Conservation (phyloP, 2,113 vertebrate genomes). For the Galbula dea region DNA sequence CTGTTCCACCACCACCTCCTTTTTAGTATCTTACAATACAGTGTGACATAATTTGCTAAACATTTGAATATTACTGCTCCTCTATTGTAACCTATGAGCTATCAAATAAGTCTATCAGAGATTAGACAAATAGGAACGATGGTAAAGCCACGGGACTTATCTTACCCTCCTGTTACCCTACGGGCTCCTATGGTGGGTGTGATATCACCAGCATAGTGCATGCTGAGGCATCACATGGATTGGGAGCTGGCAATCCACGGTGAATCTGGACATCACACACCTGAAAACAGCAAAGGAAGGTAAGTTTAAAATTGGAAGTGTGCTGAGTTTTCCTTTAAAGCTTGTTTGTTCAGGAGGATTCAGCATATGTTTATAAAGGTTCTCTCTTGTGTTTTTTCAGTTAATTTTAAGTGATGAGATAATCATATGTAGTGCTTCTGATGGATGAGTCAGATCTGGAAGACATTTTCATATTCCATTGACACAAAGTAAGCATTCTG, state of each 20-base stretch:
- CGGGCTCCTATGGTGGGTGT: slow-evolving; percentile 54
- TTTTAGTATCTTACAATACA: slow-evolving; percentile 48
- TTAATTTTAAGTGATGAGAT: slow-evolving; percentile 15
- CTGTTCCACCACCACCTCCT: slow-evolving; percentile 63
- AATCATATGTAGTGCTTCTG: background rate
- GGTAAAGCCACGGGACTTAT: slow-evolving; percentile 23
- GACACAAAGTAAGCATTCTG: background rate
- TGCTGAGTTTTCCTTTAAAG: slow-evolving; percentile 49
- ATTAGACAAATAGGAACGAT: background rate
- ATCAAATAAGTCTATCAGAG: slow-evolving; percentile 32
- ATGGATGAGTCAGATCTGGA: slow-evolving; percentile 13
- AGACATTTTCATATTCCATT: background rate
- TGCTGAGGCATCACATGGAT: slow-evolving; percentile 54
- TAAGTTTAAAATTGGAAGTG: slow-evolving; percentile 35
- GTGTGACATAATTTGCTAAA: slow-evolving; percentile 37
- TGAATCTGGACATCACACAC: slow-evolving; percentile 69
- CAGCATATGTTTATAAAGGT: slow-evolving; percentile 18
- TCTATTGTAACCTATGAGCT: slow-evolving; percentile 13
- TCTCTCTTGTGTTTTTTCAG: background rate
- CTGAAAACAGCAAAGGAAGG: slow-evolving; percentile 54
- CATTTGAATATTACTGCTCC: slow-evolving; percentile 29
- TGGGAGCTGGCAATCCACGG: slow-evolving; percentile 64
- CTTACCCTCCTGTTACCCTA: slow-evolving; percentile 43
- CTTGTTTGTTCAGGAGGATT: slow-evolving; percentile 30
- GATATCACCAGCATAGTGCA: slow-evolving; percentile 54